Conservation (phyloP, 2,797 vertebrate genomes). For the Anguilla anguilla region DNA sequence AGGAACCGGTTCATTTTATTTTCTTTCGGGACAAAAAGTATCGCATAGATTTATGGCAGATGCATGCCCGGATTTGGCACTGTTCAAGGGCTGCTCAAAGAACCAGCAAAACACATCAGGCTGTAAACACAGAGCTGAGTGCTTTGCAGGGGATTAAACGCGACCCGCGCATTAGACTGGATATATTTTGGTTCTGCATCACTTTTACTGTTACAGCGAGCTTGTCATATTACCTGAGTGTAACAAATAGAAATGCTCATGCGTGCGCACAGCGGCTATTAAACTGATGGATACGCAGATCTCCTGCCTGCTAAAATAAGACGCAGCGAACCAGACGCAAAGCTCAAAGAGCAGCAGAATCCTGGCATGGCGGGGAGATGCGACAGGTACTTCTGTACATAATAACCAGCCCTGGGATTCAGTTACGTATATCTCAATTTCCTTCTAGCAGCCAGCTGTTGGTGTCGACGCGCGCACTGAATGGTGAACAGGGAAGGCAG, state of each 20-base stretch:
- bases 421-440: background rate
- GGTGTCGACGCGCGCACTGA: too few species aligned
- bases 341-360: background rate
- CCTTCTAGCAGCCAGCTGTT: background rate
- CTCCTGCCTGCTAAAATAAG: background rate
- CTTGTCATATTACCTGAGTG: background rate
- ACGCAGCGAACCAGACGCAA: background rate
- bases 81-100: background rate
- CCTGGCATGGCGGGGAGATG: background rate
- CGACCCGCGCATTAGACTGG: background rate
- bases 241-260: background rate
- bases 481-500: background rate
- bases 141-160: constrained; percentile 10
- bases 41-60: background rate
- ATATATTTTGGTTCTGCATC: background rate
- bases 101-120: background rate
- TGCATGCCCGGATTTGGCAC: background rate
- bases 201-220: background rate
- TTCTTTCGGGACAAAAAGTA: background rate
- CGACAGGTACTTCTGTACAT: background rate
- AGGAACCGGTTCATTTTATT: background rate
- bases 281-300: background rate
- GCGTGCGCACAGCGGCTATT: background rate
- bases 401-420: background rate
- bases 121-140: background rate